phyloP scores from a whole-genome alignment of 2,888 invertebrate genomes.

The Lissonota sp. region DNA sequence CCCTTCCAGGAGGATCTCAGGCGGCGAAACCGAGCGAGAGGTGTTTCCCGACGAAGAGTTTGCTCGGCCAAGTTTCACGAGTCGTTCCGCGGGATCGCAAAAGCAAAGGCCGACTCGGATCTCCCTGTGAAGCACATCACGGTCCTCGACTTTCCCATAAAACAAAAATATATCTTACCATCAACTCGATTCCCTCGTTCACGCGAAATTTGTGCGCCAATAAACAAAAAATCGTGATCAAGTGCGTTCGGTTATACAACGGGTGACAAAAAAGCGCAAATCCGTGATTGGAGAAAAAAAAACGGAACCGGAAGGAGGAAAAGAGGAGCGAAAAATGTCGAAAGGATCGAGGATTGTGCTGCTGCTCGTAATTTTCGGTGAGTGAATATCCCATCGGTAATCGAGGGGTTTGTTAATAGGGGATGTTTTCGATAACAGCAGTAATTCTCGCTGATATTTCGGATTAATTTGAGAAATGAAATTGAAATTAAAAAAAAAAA shows the following conservation, averaged over 20 bases:
- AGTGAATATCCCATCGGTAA: slow-evolving; percentile 21
- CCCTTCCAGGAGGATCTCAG: slow-evolving; percentile 45
- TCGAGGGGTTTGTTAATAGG: neutral
- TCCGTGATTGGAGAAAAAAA: neutral
- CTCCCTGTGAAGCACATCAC: neutral
- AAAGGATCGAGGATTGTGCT: slow-evolving; percentile 23
- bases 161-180: neutral
- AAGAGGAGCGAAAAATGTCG: slow-evolving; percentile 15
- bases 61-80: slow-evolving; percentile 43
- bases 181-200: neutral
- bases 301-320: neutral
- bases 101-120: slow-evolving; percentile 48
- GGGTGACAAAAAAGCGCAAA: neutral
- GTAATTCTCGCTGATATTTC: slow-evolving; percentile 21
- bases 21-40: slow-evolving; percentile 47
- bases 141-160: neutral
- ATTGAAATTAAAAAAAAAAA: slow-evolving; percentile 15
- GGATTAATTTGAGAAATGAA: slow-evolving; percentile 45
- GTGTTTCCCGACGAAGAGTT: slow-evolving; percentile 48
- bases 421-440: slow-evolving; percentile 66
- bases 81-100: slow-evolving; percentile 45
- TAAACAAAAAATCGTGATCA: neutral
- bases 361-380: slow-evolving; percentile 43
- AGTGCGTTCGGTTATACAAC: neutral
- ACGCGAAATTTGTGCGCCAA: neutral